phyloP scores from a whole-genome alignment of 2,888 invertebrate genomes.

The Ptychoptera contaminata region DNA sequence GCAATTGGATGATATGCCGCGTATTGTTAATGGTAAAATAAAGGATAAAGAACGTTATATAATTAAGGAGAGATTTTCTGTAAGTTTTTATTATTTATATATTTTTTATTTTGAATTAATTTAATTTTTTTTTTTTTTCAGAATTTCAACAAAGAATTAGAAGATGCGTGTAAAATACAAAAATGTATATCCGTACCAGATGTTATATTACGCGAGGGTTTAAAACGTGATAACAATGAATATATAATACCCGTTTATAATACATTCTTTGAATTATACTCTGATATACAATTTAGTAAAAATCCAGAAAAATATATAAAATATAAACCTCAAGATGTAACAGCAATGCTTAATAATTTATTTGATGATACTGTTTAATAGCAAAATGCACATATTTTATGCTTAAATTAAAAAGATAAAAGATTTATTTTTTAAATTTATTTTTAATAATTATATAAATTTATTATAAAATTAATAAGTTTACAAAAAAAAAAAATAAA shows the following conservation, averaged over 20 bases:
- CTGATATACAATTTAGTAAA: conserved; percentile 70
- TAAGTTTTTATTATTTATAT: conserved; percentile 31
- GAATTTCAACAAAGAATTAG: conserved; percentile 93
- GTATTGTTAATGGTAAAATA: conserved; percentile 50
- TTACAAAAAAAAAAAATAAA: no score
- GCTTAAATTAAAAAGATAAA: no score
- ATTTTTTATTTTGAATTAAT: neutral
- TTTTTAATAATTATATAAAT: no score
- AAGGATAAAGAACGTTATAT: conserved; percentile 73
- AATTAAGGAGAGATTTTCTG: conserved; percentile 79
- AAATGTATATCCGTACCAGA: conserved; percentile 88
- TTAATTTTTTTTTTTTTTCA: conserved; percentile 25
- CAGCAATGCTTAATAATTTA: conserved; percentile 70
- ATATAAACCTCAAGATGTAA: conserved; percentile 73
- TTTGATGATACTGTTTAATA: conserved; percentile 61
- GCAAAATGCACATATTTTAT: no score
- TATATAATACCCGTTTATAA: conserved; percentile 75
- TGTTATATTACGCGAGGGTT: conserved; percentile 68
- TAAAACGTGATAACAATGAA: conserved; percentile 82
- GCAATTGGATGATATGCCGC: conserved; percentile 50
- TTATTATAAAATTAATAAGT: no score
- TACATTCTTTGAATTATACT: conserved; percentile 59
- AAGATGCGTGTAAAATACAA: conserved; percentile 72
- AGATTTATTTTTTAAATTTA: no score
- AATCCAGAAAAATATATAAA: conserved; percentile 88